These are phyloP conservation scores for Chaetodon trifasciatus DNA, from an alignment of 2,797 vertebrate species.

Conservation along the genomic window DNA sequence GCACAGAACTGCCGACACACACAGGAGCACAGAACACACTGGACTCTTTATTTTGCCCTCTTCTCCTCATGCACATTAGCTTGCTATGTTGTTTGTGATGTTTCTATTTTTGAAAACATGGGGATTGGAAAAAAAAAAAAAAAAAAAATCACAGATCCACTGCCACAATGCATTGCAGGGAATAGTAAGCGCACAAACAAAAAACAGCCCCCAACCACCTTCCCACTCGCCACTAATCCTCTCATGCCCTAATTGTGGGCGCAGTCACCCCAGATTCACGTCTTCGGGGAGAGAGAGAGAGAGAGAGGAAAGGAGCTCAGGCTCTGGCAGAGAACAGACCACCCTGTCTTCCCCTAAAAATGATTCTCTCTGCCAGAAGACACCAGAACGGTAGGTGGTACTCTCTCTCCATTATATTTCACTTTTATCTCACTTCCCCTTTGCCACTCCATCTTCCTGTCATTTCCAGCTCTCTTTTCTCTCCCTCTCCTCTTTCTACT, in stretches of 20 bases:
- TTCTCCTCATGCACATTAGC: slow-evolving; percentile 57
- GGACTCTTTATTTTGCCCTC: slow-evolving; percentile 57
- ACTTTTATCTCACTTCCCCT: slow-evolving; percentile 78
- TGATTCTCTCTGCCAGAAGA: slow-evolving; percentile 70
- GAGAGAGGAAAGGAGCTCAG: slow-evolving; percentile 30
- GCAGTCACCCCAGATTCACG: slow-evolving; percentile 77
- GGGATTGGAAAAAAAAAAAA: slow-evolving; percentile 27
- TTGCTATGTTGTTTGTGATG: slow-evolving; percentile 73
- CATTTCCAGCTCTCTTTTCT: slow-evolving; percentile 56
- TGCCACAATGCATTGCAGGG: slow-evolving; percentile 60
- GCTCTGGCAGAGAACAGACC: slow-evolving; percentile 67
- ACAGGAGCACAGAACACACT: slow-evolving; percentile 22
- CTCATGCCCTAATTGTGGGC: slow-evolving; percentile 82
- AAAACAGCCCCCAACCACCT: slow-evolving; percentile 80
- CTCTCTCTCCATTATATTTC: slow-evolving; percentile 78
- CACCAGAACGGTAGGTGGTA: slow-evolving; percentile 78
- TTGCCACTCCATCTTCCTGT: slow-evolving; percentile 76
- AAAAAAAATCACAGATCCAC: slow-evolving; percentile 38
- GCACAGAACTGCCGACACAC: slow-evolving; percentile 44
- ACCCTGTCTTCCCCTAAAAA: slow-evolving; percentile 70
- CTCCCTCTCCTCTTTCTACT: slow-evolving; percentile 62
- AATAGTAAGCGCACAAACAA: slow-evolving; percentile 69
- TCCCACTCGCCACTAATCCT: slow-evolving; percentile 82
- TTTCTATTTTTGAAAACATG: slow-evolving; percentile 74
- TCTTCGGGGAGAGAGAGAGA: slow-evolving; percentile 39